phyloP scores from a whole-genome alignment of 2,797 vertebrate species.

The Liasis olivaceus region DNA sequence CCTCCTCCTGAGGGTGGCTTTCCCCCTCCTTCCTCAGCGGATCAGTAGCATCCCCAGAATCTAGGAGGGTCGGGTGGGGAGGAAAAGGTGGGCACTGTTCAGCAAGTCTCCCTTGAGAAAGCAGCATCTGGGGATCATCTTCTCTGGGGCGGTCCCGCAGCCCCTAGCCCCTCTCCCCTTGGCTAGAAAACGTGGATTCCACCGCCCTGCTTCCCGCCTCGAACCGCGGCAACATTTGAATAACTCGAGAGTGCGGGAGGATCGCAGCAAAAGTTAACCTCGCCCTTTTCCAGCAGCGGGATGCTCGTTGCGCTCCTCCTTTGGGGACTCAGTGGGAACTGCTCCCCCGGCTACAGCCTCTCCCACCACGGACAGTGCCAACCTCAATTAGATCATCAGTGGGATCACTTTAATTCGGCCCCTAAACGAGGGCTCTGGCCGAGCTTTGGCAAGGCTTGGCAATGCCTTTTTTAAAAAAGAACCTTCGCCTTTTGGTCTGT shows the following conservation, averaged over 20 bases:
- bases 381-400: conserved; percentile 80
- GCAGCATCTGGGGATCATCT: background rate
- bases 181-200: background rate
- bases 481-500: conserved; percentile 70
- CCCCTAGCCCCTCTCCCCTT: background rate
- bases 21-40: background rate
- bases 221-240: background rate
- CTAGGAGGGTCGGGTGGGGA: conserved; percentile 52
- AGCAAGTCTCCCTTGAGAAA: background rate
- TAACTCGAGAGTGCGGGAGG: background rate
- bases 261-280: background rate
- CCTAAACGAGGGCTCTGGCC: conserved; percentile 77
- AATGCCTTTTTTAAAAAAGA: conserved; percentile 10
- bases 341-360: background rate
- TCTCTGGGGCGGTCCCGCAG: background rate
- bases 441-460: conserved; percentile 76
- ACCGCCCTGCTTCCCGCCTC: background rate
- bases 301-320: conserved; percentile 44
- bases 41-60: conserved; percentile 52
- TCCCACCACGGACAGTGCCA: conserved; percentile 77
- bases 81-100: conserved; percentile 36
- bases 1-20: background rate
- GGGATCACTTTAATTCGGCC: conserved; percentile 79
- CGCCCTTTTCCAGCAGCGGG: conserved; percentile 57
- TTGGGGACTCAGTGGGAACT: conserved; percentile 73